Evolutionary conservation across 2,113 vertebrate species (phyloP), one percentile per base, ranked within the genome.

Genomic region (Heterotilapia buettikoferi): DNA sequence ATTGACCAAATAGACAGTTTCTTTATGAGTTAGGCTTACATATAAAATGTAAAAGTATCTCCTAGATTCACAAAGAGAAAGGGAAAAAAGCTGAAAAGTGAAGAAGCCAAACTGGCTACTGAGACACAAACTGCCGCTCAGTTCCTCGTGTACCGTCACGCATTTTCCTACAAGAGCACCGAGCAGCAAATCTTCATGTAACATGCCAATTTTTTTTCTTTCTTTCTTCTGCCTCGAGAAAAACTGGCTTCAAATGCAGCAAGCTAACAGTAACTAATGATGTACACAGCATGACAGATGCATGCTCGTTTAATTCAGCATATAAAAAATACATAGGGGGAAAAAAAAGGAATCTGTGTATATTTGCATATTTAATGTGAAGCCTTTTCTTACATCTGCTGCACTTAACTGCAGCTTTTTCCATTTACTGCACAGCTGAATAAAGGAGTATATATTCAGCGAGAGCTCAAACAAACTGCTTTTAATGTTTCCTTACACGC

Each of bases 401-500:
- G 71, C 86, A 90, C 81, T 91, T 85, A 87, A 87, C 80, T 45
- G 82, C 50, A 73, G 84, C 83, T 84, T 76, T 80, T 53, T 88
- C 40, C 78, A 85, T 90, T 68, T 81, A 80, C 31, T 86, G 85
- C 40, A 18, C 63, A 24, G 50, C 81, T 50, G 61, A 84, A 89
- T 33, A 73, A 88, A 84, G 43, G 21, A 16, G 61, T 5, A 56
- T 68, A 52, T 61, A 78, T 84, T 89, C 88, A 76, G 86, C 86
- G 80, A 93, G 86, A 87, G 85, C 84, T 86, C 87, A 84, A 85
- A 90, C 87, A 92, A 91, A 92, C 88, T 53, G 80, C 59, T 84
- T 83, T 88, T 88, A 93, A 92, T 90, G 90, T 89, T 68, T 92
- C 79, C 63, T 66, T 43, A 79, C 57, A 45, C 24, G 6, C 12